Base-by-base conservation (phyloP, 2,797 vertebrate genomes). In the Euthynnus affinis region DNA sequence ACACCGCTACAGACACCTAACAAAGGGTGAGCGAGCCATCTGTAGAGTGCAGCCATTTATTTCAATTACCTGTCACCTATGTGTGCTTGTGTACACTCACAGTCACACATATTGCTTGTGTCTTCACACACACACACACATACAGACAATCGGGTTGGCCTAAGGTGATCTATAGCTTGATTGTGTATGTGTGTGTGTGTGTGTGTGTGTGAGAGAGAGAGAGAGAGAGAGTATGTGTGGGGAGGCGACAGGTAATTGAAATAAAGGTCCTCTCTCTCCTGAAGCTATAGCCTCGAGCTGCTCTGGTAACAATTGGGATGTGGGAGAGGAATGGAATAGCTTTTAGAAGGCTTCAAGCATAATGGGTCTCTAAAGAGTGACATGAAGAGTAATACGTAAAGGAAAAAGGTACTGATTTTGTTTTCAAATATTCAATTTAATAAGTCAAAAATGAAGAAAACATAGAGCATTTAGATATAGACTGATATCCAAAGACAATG, bases 201-300 rank as follows among this genome's bases (percentile, higher is more conserved):
- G 69, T 56, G 25, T 66, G 53, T 66, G 70, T 67, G 12, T 68
- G 58, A 70, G 63, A 34, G 58, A 51, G 69, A 52, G 34, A 9
- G 34, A 37, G 34, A 37, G 34, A 37, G 37, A 10, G 37, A 3
- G 14, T 64, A 53, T 70, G 63, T 34, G 58, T 59, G 57, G 70
- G 71, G 67, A 71, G 62, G 64, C 59, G 73, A 74, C 62, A 82
- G 65, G 71, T 84, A 78, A 91, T 88, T 87, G 77, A 89, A 84
- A 83, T 81, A 74, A 85, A 88, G 56, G 58, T 37, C 40, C 20
- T 74, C 53, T 32, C 29, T 76, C 51, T 68, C 80, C 80, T 74
- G 23, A 55, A 75, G 63, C 62, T 52, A 51, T n/a, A 68, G 63
- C 78, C 65, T 77, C 46, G 55, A 76, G 79, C 56, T 60, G 48